These are phyloP conservation scores for Graptemys geographica DNA, from an alignment of 2,797 vertebrate genomes.

Conservation along the genomic window DNA sequence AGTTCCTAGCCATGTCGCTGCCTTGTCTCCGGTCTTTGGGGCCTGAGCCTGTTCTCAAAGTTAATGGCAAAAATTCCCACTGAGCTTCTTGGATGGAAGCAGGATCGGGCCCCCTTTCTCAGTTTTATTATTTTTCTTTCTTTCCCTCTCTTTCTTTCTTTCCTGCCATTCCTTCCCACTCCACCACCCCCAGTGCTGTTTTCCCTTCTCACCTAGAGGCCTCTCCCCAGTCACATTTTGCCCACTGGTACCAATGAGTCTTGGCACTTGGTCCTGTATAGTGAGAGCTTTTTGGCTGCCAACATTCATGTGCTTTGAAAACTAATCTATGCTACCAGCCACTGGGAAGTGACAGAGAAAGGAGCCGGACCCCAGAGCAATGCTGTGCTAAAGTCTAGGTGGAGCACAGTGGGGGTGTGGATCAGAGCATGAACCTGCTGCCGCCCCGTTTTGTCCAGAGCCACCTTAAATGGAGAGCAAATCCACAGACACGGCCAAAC, in stretches of 20 bases:
- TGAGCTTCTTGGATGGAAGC: background rate
- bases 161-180: background rate
- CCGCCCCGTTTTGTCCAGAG: background rate
- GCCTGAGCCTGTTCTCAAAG: background rate
- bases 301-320: background rate
- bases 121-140: background rate
- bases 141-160: background rate
- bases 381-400: background rate
- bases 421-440: background rate
- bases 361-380: background rate
- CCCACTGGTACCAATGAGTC: background rate
- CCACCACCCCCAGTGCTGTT: background rate
- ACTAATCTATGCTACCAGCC: background rate
- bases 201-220: background rate
- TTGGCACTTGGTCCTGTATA: background rate
- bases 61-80: rapidly evolving
- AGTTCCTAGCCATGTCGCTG: background rate
- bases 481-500: background rate
- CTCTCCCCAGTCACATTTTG: background rate
- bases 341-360: background rate
- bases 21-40: background rate
- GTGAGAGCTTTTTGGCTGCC: background rate
- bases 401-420: background rate
- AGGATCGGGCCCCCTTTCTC: background rate
- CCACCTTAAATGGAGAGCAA: background rate